Percentiles rank a stretch among this genome's conserved stretches.
Conservation (phyloP, 2,113 vertebrate species). For the Tapirus terrestris region DNA sequence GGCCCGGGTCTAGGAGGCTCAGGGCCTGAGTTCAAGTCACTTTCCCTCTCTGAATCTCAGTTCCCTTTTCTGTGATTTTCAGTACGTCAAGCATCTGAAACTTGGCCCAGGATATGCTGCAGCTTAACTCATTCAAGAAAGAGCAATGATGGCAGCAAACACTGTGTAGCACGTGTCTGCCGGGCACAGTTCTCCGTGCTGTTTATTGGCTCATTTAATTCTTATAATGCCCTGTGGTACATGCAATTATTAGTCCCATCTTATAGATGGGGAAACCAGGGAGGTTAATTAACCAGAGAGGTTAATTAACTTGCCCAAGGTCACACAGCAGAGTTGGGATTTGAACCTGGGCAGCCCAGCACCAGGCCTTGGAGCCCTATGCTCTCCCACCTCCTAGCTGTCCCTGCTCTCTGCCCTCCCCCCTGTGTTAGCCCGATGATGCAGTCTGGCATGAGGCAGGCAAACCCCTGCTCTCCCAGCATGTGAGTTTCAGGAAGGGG, state of each 20-base stretch:
- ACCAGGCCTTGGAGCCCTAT: neutral
- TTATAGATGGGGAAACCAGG: neutral
- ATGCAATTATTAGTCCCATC: no score
- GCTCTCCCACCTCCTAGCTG: rapidly evolving
- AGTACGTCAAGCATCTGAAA: neutral
- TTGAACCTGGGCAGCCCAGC: neutral
- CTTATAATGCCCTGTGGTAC: neutral
- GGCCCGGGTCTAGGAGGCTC: neutral
- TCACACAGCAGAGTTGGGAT: neutral
- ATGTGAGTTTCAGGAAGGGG: neutral
- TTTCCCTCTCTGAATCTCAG: neutral
- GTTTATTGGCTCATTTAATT: neutral
- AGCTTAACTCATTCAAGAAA: neutral
- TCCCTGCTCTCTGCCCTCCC: neutral
- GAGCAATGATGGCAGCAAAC: rapidly evolving
- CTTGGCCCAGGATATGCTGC: neutral
- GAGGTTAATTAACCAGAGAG: neutral
- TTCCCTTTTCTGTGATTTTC: neutral
- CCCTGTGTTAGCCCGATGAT: no score
- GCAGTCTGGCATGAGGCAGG: neutral
- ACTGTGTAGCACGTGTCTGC: rapidly evolving
- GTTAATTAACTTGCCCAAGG: neutral
- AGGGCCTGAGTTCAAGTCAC: neutral
- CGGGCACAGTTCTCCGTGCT: neutral
- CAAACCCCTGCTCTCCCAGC: neutral